These are phyloP conservation scores for Ferdinandea cuprea DNA, from an alignment of 2,888 invertebrate species.

Conservation along the genomic window DNA sequence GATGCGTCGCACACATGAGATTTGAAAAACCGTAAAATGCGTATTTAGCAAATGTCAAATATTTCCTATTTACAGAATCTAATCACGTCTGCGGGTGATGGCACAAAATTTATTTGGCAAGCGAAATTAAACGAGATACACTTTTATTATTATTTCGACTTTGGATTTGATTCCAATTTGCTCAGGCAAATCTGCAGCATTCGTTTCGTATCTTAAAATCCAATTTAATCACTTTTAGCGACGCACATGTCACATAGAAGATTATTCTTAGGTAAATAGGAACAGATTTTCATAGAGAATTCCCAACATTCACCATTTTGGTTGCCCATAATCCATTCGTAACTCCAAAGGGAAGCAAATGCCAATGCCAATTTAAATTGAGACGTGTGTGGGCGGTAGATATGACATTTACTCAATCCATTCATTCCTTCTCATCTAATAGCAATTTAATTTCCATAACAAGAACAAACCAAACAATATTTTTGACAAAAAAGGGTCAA, in stretches of 20 bases:
- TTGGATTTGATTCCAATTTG: constrained; percentile 28
- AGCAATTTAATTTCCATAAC: constrained; percentile 62
- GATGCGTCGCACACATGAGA: constrained; percentile 12
- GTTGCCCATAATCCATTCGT: constrained; percentile 52
- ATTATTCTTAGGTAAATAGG: constrained; percentile 16
- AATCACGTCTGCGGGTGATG: constrained; percentile 25
- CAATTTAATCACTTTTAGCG: constrained; percentile 53
- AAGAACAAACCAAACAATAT: constrained; percentile 30
- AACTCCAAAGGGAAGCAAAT: constrained; percentile 21
- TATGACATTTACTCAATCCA: constrained; percentile 16
- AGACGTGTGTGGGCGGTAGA: constrained; percentile 25
- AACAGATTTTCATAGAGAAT: constrained; percentile 21
- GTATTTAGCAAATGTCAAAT: constrained; percentile 11
- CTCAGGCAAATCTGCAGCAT: not conserved
- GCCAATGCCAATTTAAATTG: constrained; percentile 67
- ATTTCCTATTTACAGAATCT: constrained; percentile 36
- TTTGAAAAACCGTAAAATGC: not conserved
- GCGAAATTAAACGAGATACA: constrained; percentile 25
- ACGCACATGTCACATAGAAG: constrained; percentile 24
- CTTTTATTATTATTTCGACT: constrained; percentile 32
- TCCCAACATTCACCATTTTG: constrained; percentile 45
- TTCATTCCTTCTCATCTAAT: constrained; percentile 54
- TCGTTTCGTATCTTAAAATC: constrained; percentile 13
- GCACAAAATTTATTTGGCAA: constrained; percentile 34
- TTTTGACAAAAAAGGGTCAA: constrained; percentile 63